Evolutionary conservation across 2,888 invertebrate genomes (phyloP).

Genomic region (Micoletzkya japonica): DNA sequence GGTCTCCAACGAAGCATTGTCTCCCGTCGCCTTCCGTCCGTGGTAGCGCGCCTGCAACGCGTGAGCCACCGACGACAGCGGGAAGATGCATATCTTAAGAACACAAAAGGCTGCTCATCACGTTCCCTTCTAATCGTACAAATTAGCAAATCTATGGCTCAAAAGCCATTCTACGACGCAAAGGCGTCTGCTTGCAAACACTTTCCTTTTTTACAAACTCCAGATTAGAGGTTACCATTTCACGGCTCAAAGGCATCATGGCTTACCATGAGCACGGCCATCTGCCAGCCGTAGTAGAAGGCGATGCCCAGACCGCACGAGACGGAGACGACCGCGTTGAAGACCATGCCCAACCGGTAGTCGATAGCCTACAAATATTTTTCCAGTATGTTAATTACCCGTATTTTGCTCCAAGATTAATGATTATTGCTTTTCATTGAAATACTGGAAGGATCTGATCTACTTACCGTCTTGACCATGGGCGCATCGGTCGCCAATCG

Average conservation of each 20-base stretch:
- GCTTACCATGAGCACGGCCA: conserved; percentile 63
- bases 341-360: conserved; percentile 63
- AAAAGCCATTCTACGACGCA: too few species aligned
- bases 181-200: too few species aligned
- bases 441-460: background rate
- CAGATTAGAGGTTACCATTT: too few species aligned
- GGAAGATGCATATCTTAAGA: conserved; percentile 4
- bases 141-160: too few species aligned
- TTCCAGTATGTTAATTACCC: background rate
- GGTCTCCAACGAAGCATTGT: background rate
- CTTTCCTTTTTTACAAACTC: too few species aligned
- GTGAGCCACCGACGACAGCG: background rate
- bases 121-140: too few species aligned
- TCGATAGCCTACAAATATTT: conserved; percentile 63
- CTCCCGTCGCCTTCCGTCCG: background rate
- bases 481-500: conserved; percentile 66
- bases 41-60: background rate
- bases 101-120: background rate
- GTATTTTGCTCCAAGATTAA: background rate
- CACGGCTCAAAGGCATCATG: too few species aligned
- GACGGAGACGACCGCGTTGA: conserved; percentile 64
- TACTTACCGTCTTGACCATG: conserved; percentile 63
- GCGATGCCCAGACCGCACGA: conserved; percentile 65
- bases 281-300: conserved; percentile 66
- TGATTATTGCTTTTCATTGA: too few species aligned